Evolutionary conservation across 2,888 invertebrate species (phyloP), one percentile per base, ranked within the genome.

Genomic region (Hemicrepidius hirtus): DNA sequence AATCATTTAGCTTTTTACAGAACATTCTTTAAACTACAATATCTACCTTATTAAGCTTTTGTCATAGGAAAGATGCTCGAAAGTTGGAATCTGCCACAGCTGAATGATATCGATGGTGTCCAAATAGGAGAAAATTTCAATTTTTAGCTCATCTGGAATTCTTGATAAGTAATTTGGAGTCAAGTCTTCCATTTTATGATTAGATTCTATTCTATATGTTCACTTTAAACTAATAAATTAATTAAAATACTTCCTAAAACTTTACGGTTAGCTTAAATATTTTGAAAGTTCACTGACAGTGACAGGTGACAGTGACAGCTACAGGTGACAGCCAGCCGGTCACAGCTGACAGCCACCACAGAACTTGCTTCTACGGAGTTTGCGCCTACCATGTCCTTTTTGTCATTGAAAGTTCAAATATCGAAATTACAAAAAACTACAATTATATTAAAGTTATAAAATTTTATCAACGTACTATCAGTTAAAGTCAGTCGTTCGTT

Each of bases 401-500:
- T 79, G 79, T 73, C 79, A 80, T 80, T 80, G 79, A 79, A 76
- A 76, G 77, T 77, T 79, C 73, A 78, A 79, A 76, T 73, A 44
- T 64, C 55, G 37, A 41, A 64, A 44, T 60, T 44, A 60, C 13
- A 60, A 44, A 60, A 60, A 35, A 21, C n/a, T 13, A 16, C 20
- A 41, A 18, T 41, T 60, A 13, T 44, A 60, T 13, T 41, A 60
- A 44, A 44, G 1, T 44, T 44, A 24, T 28, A 44, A 60, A 60
- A 21, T 21, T 44, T 41, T 60, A 60, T 60, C 60, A 44, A 1
- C 10, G 18, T n/a, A 20, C 37, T 57, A 57, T 57, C 57, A 57
- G 57, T 20, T 40, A 13, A 6, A 12, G 28, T 32, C 21, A 37
- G 28, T 40, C 12, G 12, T 12, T n/a, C 37, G n/a, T 9, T n/a